A percentile compares a stretch with the other conserved stretches of the same genome.
phyloP scores from a whole-genome alignment of 2,113 vertebrate species.

The Myrmecophaga tridactyla region DNA sequence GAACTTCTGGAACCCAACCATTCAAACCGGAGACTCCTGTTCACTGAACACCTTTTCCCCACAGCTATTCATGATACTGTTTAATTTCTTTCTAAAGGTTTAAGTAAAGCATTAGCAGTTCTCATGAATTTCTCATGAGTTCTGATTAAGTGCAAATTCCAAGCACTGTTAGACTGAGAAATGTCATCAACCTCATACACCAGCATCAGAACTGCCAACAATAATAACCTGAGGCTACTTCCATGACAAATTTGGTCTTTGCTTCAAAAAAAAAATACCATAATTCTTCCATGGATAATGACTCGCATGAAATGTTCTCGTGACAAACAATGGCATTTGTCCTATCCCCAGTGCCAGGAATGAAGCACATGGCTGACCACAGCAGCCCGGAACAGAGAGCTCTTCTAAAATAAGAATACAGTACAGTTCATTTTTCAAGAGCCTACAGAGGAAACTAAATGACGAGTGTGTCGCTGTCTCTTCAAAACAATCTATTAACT shows the following conservation, averaged over 20 bases:
- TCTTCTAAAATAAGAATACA: constrained; percentile 43
- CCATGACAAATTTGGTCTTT: constrained; percentile 68
- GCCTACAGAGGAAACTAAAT: constrained; percentile 27
- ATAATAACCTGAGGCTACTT: constrained; percentile 70
- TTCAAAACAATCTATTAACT: constrained; percentile 69
- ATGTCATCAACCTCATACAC: constrained; percentile 48
- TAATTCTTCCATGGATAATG: constrained; percentile 59
- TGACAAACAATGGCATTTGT: constrained; percentile 74
- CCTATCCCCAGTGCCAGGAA: constrained; percentile 51
- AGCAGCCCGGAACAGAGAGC: constrained; percentile 41
- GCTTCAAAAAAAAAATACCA: constrained; percentile 66
- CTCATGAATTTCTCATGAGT: constrained; percentile 62
- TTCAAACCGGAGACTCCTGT: neutral
- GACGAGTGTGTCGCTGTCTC: constrained; percentile 37
- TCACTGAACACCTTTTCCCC: neutral
- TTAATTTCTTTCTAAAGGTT: constrained; percentile 66
- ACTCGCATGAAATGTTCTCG: constrained; percentile 28
- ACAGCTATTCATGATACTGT: neutral
- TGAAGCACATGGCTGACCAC: neutral
- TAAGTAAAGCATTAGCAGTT: constrained; percentile 65
- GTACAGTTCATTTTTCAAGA: neutral
- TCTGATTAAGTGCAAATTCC: constrained; percentile 72
- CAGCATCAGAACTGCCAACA: constrained; percentile 69
- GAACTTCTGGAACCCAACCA: neutral
- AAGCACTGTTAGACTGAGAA: constrained; percentile 59